Conservation (phyloP, 1,140 invertebrate species). For the Drosophila ficusphila region DNA sequence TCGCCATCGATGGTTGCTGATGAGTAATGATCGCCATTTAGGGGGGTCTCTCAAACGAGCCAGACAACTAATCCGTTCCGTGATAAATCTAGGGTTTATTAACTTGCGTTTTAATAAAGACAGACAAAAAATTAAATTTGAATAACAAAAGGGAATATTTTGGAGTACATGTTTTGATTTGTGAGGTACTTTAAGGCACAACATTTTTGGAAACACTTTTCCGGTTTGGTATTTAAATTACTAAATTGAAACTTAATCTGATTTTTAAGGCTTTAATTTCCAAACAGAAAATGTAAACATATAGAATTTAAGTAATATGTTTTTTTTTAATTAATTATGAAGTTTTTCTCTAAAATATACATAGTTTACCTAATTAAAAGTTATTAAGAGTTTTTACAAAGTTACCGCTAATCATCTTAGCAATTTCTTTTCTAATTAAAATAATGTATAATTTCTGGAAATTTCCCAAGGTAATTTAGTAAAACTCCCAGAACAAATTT, state of each 20-base stretch:
- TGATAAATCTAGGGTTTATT: conserved; percentile 13
- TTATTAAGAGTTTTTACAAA: too few species aligned
- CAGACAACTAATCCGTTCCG: conserved; percentile 22
- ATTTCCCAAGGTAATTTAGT: not conserved
- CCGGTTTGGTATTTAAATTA: too few species aligned
- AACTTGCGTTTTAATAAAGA: conserved; percentile 15
- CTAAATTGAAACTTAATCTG: too few species aligned
- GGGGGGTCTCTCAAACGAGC: conserved; percentile 21
- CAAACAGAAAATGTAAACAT: too few species aligned
- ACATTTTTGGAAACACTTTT: not conserved
- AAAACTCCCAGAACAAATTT: conserved; percentile 6
- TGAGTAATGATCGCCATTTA: conserved; percentile 41
- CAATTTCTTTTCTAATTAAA: not conserved
- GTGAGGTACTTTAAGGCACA: not conserved
- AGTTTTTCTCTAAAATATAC: too few species aligned
- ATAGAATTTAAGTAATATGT: too few species aligned
- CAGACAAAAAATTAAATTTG: conserved; percentile 13
- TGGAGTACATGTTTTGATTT: conserved; percentile 17
- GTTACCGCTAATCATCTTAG: not conserved
- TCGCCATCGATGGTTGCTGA: conserved; percentile 26
- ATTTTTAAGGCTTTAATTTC: not conserved
- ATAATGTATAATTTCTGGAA: conserved; percentile 3
- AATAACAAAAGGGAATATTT: conserved; percentile 2
- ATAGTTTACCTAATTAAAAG: too few species aligned
- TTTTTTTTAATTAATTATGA: too few species aligned